Conservation (phyloP, 1,140 invertebrate genomes). For the Branchinecta lindahli region DNA sequence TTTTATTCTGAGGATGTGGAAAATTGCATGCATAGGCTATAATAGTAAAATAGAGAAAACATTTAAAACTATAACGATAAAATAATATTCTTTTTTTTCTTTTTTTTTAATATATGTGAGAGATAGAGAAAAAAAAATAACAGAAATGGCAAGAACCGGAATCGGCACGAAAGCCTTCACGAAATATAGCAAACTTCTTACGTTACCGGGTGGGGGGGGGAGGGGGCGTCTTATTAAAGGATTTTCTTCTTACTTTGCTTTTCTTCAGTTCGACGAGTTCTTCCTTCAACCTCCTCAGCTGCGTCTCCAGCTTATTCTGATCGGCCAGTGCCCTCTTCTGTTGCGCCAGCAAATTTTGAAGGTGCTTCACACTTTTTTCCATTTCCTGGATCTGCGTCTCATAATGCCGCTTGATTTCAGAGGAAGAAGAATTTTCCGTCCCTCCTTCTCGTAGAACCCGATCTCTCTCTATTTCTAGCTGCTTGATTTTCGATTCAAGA, state of each 20-base stretch:
- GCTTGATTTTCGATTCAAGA: slow-evolving; percentile 67
- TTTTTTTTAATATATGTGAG: too few relatives aligned
- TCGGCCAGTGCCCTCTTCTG: slow-evolving; percentile 66
- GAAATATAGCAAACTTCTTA: too few relatives aligned
- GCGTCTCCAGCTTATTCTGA: slow-evolving; percentile 64
- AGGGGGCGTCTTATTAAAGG: too few relatives aligned
- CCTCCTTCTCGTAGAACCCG: slow-evolving; percentile 47
- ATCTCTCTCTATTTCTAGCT: slow-evolving; percentile 83
- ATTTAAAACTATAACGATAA: too few relatives aligned
- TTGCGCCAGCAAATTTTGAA: slow-evolving; percentile 77
- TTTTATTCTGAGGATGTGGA: too few relatives aligned
- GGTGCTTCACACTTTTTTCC: slow-evolving; percentile 68
- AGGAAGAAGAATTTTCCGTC: not conserved
- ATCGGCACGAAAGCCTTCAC: too few relatives aligned
- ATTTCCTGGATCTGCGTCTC: slow-evolving; percentile 66
- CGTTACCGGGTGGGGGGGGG: too few relatives aligned
- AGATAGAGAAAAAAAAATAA: too few relatives aligned
- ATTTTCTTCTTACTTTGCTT: slow-evolving; percentile 42
- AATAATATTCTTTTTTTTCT: too few relatives aligned
- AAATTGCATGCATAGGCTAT: too few relatives aligned
- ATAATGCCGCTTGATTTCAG: slow-evolving; percentile 36
- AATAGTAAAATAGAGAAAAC: too few relatives aligned
- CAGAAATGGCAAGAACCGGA: too few relatives aligned
- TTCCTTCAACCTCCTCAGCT: slow-evolving; percentile 55
- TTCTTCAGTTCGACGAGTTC: slow-evolving; percentile 79